Conservation (phyloP, 2,888 invertebrate genomes). For the Leptopterna dolabrata region DNA sequence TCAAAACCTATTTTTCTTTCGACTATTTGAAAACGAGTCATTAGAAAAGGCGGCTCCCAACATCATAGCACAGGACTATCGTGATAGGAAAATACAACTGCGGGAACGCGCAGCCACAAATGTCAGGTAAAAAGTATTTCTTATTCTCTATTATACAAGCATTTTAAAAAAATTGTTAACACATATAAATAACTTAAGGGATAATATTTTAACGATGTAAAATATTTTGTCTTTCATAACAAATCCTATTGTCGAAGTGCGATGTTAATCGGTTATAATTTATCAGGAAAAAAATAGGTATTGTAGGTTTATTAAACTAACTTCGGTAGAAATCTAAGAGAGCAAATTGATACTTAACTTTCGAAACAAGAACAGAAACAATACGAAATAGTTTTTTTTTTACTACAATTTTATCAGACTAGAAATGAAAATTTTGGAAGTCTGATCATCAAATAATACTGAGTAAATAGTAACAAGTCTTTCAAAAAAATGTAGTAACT, state of each 20-base stretch:
- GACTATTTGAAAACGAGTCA: no score
- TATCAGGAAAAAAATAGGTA: not conserved
- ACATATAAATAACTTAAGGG: not conserved
- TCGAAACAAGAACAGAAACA: not conserved
- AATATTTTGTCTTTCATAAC: conserved; percentile 17
- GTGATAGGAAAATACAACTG: not conserved
- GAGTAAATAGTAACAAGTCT: conserved; percentile 51
- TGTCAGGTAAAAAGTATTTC: not conserved
- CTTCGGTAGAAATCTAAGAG: not conserved
- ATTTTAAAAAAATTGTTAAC: not conserved
- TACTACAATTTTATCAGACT: conserved; percentile 37
- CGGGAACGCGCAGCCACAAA: not conserved
- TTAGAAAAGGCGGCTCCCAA: not conserved
- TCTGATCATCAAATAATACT: conserved; percentile 48
- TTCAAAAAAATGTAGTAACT: conserved; percentile 39
- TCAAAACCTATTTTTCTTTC: no score
- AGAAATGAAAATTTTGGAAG: conserved; percentile 51
- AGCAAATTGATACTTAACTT: not conserved
- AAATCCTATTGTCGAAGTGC: conserved; percentile 18
- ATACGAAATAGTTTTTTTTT: conserved; percentile 5
- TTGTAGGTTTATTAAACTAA: not conserved
- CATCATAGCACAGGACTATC: not conserved
- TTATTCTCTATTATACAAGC: not conserved
- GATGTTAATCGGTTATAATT: not conserved
- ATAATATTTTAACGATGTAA: not conserved